Evolutionary conservation across 2,888 invertebrate genomes (phyloP).

Genomic region (Mechanitis mazaeus): DNA sequence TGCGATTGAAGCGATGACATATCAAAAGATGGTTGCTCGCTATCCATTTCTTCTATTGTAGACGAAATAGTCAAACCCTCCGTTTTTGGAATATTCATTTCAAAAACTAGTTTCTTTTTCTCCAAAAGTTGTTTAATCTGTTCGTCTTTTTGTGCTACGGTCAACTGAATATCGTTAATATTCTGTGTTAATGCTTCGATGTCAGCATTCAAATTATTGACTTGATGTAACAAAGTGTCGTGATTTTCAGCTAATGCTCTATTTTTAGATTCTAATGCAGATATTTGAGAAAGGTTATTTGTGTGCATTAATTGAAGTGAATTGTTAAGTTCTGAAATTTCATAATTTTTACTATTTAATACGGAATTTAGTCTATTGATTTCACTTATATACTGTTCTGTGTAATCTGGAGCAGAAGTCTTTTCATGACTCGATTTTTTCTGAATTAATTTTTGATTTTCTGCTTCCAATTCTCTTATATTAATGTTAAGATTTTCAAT

Average conservation of each 20-base stretch:
- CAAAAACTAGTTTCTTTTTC: conserved; percentile 59
- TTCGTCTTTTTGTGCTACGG: conserved; percentile 51
- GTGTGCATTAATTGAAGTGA: conserved; percentile 46
- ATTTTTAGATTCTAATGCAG: conserved; percentile 48
- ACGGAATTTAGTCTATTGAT: conserved; percentile 75
- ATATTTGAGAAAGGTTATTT: conserved; percentile 39
- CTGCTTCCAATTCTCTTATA: conserved; percentile 50
- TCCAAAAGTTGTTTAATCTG: conserved; percentile 57
- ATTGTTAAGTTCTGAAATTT: conserved; percentile 56
- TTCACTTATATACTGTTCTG: conserved; percentile 72
- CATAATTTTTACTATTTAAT: conserved; percentile 67
- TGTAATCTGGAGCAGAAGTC: conserved; percentile 53
- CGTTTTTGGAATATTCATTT: conserved; percentile 73
- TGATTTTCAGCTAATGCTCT: conserved; percentile 53
- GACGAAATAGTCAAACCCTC: conserved; percentile 70
- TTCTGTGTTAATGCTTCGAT: conserved; percentile 39
- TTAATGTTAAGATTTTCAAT: conserved; percentile 52
- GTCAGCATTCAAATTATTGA: conserved; percentile 41
- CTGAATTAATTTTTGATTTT: conserved; percentile 52
- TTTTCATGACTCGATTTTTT: conserved; percentile 40
- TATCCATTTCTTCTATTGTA: conserved; percentile 58
- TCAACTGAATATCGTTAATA: conserved; percentile 45
- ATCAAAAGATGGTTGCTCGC: conserved; percentile 43
- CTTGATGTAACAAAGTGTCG: conserved; percentile 35
- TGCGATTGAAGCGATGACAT: conserved; percentile 60